These are phyloP conservation scores for Mesorhabditis spiculigera DNA, from an alignment of 2,888 invertebrate genomes.

Conservation along the genomic window DNA sequence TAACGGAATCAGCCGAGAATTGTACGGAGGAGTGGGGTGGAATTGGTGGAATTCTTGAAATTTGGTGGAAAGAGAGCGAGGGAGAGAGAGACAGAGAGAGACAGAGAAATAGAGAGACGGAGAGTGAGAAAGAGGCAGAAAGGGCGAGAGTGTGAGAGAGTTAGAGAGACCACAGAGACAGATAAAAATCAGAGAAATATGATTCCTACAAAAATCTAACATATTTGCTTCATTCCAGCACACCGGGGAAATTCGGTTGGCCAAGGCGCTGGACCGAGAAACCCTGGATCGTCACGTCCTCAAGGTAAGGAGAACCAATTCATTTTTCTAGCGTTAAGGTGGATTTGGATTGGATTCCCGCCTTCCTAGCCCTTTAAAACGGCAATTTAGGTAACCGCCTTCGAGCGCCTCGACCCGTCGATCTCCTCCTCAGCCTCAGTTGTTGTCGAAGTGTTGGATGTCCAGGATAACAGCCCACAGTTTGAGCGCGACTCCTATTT, in stretches of 20 bases:
- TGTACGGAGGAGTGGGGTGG: too few relatives aligned
- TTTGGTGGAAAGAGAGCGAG: too few relatives aligned
- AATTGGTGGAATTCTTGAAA: too few relatives aligned
- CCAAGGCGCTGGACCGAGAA: constrained; percentile 52
- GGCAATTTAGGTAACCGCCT: constrained; percentile 41
- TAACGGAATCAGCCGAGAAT: too few relatives aligned
- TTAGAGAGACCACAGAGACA: constrained; percentile 4
- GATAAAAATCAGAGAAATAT: constrained; percentile 12
- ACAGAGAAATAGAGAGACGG: too few relatives aligned
- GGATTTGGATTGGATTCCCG: too few relatives aligned
- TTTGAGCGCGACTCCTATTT: constrained; percentile 89
- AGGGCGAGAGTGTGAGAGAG: too few relatives aligned
- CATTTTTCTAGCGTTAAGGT: background rate
- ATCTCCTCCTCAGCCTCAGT: constrained; percentile 47
- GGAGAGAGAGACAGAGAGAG: too few relatives aligned
- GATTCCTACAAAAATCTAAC: constrained; percentile 10
- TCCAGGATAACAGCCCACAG: constrained; percentile 88
- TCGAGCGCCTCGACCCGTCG: constrained; percentile 51
- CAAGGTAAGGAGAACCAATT: constrained; percentile 23
- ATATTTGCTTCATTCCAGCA: constrained; percentile 24
- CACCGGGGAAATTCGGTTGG: constrained; percentile 49
- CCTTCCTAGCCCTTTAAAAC: background rate
- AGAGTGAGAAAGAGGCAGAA: too few relatives aligned
- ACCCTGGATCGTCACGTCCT: constrained; percentile 49
- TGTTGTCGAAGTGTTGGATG: constrained; percentile 81